A percentile compares a stretch with the other conserved stretches of the same genome.
phyloP scores from a whole-genome alignment of 2,888 invertebrate genomes.

The Lycophotia porphyrea region DNA sequence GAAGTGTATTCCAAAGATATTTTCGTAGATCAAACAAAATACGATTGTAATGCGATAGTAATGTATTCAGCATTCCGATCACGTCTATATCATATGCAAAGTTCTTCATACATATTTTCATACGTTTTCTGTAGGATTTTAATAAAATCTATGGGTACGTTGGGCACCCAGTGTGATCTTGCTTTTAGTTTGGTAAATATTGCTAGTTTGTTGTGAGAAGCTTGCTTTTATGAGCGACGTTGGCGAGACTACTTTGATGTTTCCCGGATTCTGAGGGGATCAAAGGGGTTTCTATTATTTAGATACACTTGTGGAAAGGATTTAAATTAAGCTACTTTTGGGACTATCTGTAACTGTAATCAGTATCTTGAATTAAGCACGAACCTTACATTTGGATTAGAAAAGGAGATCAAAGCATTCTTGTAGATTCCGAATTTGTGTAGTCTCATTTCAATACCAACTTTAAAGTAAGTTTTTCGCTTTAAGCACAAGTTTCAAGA shows the following conservation, averaged over 20 bases:
- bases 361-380: not conserved
- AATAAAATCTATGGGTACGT: constrained; percentile 65
- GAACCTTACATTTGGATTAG: not conserved
- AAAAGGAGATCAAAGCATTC: not conserved
- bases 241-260: not conserved
- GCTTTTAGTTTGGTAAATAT: constrained; percentile 74
- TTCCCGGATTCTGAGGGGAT: not conserved
- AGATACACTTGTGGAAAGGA: not conserved
- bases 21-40: constrained; percentile 69
- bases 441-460: not conserved
- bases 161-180: constrained; percentile 63
- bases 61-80: constrained; percentile 64
- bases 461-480: not conserved
- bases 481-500: not conserved
- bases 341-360: not conserved
- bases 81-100: constrained; percentile 67
- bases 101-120: constrained; percentile 64
- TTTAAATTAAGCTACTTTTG: not conserved
- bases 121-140: constrained; percentile 66
- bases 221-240: constrained; percentile 15
- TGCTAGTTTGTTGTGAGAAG: constrained; percentile 59
- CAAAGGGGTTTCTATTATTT: not conserved
- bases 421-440: not conserved
- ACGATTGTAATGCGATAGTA: constrained; percentile 69
- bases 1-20: constrained; percentile 52